Evolutionary conservation across 2,888 invertebrate genomes (phyloP).

Genomic region (Agriopis aurantiaria): DNA sequence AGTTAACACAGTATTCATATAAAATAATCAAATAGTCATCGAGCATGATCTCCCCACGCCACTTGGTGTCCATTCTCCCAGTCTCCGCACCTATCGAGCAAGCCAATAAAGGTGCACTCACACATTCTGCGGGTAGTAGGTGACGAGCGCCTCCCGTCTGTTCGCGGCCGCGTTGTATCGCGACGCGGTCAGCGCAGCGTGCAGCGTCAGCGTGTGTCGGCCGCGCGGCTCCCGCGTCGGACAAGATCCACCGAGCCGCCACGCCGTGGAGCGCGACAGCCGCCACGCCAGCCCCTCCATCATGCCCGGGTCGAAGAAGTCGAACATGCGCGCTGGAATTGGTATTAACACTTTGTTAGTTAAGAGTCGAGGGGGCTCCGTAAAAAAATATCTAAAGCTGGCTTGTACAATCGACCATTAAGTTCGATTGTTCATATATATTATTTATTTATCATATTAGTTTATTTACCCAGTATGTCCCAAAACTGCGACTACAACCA

Average conservation of each 20-base stretch:
- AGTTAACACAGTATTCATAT: no score
- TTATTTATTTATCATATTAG: no score
- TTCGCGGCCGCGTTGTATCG: slow-evolving; percentile 81
- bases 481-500: no score
- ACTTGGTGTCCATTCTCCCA: background rate
- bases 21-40: no score
- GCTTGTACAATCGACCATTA: no score
- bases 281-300: slow-evolving; percentile 97
- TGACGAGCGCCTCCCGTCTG: slow-evolving; percentile 90
- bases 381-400: no score
- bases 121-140: slow-evolving; percentile 95
- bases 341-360: background rate
- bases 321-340: slow-evolving; percentile 94
- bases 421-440: no score
- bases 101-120: slow-evolving; percentile 83
- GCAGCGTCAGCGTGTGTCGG: slow-evolving; percentile 88
- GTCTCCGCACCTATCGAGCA: background rate
- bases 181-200: slow-evolving; percentile 81
- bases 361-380: background rate
- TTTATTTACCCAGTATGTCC: no score
- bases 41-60: background rate
- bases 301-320: slow-evolving; percentile 96
- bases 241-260: slow-evolving; percentile 86
- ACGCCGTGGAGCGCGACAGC: slow-evolving; percentile 88
- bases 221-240: slow-evolving; percentile 69